phyloP scores from a whole-genome alignment of 2,113 vertebrate genomes.

The Equus przewalskii region DNA sequence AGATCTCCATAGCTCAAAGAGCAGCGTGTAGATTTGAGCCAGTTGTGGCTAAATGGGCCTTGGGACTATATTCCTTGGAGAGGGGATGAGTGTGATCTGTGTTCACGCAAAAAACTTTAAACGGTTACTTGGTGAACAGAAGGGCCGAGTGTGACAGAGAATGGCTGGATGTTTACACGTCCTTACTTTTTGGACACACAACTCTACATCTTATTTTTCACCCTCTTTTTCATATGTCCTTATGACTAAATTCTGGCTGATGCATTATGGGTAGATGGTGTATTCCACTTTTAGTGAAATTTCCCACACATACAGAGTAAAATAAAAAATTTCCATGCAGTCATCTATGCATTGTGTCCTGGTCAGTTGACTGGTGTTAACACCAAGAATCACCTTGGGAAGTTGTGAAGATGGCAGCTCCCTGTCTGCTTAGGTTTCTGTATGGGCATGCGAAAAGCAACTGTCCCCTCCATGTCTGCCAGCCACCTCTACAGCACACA shows the following conservation, averaged over 20 bases:
- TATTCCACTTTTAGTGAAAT: neutral
- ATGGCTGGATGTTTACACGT: neutral
- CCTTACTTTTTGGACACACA: neutral
- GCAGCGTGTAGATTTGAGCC: neutral
- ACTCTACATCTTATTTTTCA: neutral
- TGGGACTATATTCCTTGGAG: neutral
- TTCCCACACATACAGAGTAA: neutral
- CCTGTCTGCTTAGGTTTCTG: neutral
- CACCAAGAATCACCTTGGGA: neutral
- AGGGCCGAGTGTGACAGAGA: neutral
- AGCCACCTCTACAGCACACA: rapidly evolving
- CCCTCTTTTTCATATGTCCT: neutral
- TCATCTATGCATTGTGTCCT: neutral
- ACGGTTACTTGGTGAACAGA: neutral
- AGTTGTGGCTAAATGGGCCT: neutral
- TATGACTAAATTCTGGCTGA: neutral
- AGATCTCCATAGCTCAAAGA: neutral
- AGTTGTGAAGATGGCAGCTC: rapidly evolving
- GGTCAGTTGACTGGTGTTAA: neutral
- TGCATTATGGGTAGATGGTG: neutral
- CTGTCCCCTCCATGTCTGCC: rapidly evolving
- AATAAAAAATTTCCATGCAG: neutral
- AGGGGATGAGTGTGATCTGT: neutral
- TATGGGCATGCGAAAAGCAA: neutral
- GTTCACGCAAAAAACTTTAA: neutral